Conservation (phyloP, 2,797 vertebrate species). For the Tadarida brasiliensis region DNA sequence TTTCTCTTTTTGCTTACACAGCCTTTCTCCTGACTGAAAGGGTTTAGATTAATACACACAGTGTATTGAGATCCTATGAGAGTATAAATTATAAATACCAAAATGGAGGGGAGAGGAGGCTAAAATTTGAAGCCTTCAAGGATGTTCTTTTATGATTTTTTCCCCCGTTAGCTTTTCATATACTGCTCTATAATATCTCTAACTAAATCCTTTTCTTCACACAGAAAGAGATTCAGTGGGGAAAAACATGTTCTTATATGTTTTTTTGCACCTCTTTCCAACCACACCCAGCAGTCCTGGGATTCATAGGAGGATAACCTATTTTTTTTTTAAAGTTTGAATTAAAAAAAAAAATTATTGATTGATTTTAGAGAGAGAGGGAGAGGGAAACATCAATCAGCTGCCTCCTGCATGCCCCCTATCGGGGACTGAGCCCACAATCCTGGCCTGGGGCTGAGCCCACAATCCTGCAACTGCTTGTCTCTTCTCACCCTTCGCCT, state of each 20-base stretch:
- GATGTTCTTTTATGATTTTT: neutral
- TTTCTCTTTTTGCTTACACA: constrained; percentile 38
- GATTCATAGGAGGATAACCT: neutral
- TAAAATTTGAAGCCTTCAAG: neutral
- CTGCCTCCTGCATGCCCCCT: neutral
- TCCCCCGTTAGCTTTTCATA: neutral
- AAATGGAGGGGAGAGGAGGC: neutral
- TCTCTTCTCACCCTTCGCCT: constrained; percentile 60
- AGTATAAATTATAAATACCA: neutral
- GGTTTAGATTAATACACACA: neutral
- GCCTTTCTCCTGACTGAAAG: neutral
- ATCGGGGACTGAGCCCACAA: neutral
- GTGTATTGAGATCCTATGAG: neutral
- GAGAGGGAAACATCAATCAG: neutral
- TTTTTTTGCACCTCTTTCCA: neutral
- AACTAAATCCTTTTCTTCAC: constrained; percentile 12
- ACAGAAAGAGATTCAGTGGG: neutral
- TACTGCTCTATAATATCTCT: neutral
- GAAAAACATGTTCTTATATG: constrained; percentile 1
- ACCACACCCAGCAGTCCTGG: neutral
- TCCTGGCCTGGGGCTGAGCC: too few relatives aligned
- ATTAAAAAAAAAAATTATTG: neutral
- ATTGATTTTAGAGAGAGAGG: neutral
- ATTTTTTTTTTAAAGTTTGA: neutral
- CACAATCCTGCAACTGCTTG: too few relatives aligned